Evolutionary conservation across 2,797 vertebrate genomes (phyloP).

Genomic region (Peromyscus nudipes): DNA sequence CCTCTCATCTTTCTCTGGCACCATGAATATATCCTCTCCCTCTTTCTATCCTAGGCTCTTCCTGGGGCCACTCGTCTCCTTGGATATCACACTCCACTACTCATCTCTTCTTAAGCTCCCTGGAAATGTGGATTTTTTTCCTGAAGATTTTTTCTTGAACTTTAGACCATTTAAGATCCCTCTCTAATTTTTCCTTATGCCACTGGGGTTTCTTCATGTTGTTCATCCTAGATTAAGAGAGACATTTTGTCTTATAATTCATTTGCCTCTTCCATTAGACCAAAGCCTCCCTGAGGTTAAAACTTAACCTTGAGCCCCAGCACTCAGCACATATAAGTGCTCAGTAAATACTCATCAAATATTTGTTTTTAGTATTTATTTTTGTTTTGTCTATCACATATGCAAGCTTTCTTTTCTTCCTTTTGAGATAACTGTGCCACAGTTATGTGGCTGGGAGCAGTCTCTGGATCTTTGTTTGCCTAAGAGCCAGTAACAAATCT

Average conservation of each 20-base stretch:
- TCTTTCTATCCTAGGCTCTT: not conserved
- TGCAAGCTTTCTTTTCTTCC: not conserved
- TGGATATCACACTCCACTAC: rapidly evolving
- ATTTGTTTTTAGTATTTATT: not conserved
- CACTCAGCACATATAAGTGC: rapidly evolving
- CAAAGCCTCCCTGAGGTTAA: not conserved
- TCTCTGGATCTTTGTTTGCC: not conserved
- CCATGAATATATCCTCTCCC: not conserved
- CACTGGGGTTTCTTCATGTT: not conserved
- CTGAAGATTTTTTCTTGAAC: not conserved
- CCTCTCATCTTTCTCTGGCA: not conserved
- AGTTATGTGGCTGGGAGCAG: rapidly evolving
- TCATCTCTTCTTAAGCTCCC: not conserved
- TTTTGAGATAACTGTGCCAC: not conserved
- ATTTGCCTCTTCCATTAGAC: not conserved
- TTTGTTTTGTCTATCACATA: not conserved
- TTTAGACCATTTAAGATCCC: not conserved
- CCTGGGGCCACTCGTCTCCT: rapidly evolving
- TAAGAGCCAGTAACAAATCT: not conserved
- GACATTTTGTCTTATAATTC: not conserved
- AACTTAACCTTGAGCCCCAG: not conserved
- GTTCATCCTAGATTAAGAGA: not conserved
- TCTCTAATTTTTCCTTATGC: rapidly evolving
- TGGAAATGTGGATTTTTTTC: not conserved
- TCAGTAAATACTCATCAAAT: not conserved